These are phyloP conservation scores for Dynastes hyllus DNA, from an alignment of 2,888 invertebrate genomes.

Conservation along the genomic window DNA sequence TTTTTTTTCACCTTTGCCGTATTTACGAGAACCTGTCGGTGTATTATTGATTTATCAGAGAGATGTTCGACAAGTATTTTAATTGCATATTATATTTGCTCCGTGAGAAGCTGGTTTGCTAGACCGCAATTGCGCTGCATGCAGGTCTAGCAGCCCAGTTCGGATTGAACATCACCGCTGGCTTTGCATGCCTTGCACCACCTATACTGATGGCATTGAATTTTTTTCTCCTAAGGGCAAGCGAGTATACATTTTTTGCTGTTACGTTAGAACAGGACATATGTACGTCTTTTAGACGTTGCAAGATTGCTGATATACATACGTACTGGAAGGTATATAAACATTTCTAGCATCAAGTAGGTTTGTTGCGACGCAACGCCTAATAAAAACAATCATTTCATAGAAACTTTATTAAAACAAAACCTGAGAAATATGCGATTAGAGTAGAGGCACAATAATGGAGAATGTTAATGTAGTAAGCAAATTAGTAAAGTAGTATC, in stretches of 20 bases:
- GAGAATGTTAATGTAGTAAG: no score
- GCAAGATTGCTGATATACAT: not conserved
- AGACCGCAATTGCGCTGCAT: conserved; percentile 13
- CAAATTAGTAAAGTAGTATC: no score
- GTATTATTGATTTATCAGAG: conserved; percentile 41
- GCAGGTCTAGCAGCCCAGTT: not conserved
- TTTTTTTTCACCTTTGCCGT: not conserved
- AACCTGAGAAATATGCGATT: no score
- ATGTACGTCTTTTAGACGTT: not conserved
- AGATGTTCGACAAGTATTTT: conserved; percentile 40
- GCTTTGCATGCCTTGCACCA: conserved; percentile 15
- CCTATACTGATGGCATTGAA: conserved; percentile 26
- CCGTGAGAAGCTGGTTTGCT: conserved; percentile 36
- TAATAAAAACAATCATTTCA: no score
- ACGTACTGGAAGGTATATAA: not conserved
- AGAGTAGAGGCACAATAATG: no score
- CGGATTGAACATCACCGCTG: not conserved
- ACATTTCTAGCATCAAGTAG: not conserved
- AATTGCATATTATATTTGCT: conserved; percentile 42
- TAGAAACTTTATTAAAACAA: no score
- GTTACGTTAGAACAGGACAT: conserved; percentile 14
- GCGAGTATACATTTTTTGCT: not conserved
- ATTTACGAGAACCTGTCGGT: conserved; percentile 28
- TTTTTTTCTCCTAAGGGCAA: conserved; percentile 19
- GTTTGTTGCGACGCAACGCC: not conserved